Evolutionary conservation across 2,797 vertebrate species (phyloP).

Genomic region (Trichosurus vulpecula): DNA sequence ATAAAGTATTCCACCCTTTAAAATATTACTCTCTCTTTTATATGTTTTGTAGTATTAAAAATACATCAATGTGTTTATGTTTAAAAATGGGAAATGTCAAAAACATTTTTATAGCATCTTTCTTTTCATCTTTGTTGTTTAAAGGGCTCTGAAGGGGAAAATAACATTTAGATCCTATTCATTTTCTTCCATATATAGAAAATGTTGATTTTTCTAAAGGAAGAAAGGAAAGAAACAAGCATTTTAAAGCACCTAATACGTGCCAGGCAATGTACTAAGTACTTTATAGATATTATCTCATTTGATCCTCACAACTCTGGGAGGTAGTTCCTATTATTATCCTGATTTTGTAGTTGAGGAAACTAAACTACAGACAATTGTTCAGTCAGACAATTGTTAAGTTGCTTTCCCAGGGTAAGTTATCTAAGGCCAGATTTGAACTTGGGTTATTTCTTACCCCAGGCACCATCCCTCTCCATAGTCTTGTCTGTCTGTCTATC

Average conservation of each 20-base stretch:
- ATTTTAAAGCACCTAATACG: not conserved
- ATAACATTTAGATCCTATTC: constrained; percentile 44
- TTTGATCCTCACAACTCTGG: not conserved
- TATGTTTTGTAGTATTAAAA: constrained; percentile 71
- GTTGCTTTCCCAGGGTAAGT: not conserved
- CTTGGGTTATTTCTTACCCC: not conserved
- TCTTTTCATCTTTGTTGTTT: constrained; percentile 66
- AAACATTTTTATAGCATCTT: constrained; percentile 69
- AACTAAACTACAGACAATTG: not conserved
- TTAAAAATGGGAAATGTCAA: constrained; percentile 68
- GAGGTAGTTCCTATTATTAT: not conserved
- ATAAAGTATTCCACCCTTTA: constrained; percentile 68
- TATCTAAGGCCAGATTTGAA: not conserved
- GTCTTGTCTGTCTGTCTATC: not conserved
- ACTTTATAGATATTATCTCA: not conserved
- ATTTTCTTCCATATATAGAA: constrained; percentile 47
- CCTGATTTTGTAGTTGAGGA: not conserved
- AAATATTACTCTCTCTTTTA: constrained; percentile 72
- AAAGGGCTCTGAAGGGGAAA: constrained; percentile 7
- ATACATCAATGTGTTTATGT: constrained; percentile 67
- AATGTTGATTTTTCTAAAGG: constrained; percentile 25
- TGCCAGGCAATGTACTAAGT: not conserved
- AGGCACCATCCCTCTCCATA: not conserved
- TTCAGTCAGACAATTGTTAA: not conserved
- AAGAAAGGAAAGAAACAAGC: not conserved